Base-by-base conservation (phyloP, 2,797 vertebrate species). In the Leptatherina wallacei region DNA sequence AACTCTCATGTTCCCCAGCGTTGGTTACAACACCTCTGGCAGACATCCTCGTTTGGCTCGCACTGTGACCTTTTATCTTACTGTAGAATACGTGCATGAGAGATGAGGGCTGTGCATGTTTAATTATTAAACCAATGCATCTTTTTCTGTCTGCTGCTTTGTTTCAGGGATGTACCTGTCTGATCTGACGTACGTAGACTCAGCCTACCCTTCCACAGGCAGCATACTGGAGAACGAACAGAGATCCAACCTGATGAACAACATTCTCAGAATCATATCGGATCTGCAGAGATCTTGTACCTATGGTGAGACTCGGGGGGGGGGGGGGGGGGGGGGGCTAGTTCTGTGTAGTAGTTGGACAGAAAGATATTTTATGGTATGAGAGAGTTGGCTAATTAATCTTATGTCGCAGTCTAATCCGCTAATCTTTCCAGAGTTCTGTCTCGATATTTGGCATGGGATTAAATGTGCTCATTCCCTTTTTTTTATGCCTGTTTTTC, bases 151-250 rank as follows among this genome's bases (percentile, higher is more conserved):
- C 18, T 75, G n/a, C 65, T 75, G 12, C 33, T 80, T 12, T 61
- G 0, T 86, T 93, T 71, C 89, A 99, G 98, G 98, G 87, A 99
- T 99, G 95, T 99, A 97, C 93, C 93, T 99, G 82, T 99, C 97
- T 18, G 98, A 99, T 75, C 94, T 99, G 93, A 99, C 97, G 0
- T 99, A 99, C 57, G 96, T 99, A 62, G 98, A 99, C 87, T 99
- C 98, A 0, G 98, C 98, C 14, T 99, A 99, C 88, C 98, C 98
- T 30, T 99, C 98, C 79, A 99, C 98, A 0, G 98, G 97, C 72
- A 99, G 97, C 94, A 99, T 99, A 86, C 92, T 99, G 92, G 98
- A 99, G 92, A 98, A 95, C 8, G 98, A 99, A 79, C 97, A 99
- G 86, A 95, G 98, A 88, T 98, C 98, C 76, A 99, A 99, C 85